Evolutionary conservation across 2,113 vertebrate genomes (phyloP).

Genomic region (Fregata magnificens): DNA sequence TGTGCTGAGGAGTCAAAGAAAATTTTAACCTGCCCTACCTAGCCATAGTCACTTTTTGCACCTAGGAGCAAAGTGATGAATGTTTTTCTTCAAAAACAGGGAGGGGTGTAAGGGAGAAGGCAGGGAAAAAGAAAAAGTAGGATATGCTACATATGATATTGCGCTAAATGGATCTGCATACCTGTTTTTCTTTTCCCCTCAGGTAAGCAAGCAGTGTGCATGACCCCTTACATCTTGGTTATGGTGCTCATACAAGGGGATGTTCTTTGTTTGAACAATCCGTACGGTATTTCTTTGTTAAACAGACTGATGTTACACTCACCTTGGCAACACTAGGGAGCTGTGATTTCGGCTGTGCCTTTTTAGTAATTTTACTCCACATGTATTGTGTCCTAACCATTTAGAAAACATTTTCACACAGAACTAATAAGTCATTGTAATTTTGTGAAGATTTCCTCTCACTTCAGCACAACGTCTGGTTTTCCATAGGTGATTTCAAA

Average conservation of each 20-base stretch:
- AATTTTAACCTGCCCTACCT: slow-evolving; percentile 72
- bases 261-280: not conserved
- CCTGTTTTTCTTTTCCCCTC: not conserved
- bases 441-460: not conserved
- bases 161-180: not conserved
- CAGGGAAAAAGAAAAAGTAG: not conserved
- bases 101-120: not conserved
- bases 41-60: slow-evolving; percentile 34
- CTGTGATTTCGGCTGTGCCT: not conserved
- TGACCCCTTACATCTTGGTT: not conserved
- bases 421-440: not conserved
- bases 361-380: not conserved
- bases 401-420: not conserved
- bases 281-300: not conserved
- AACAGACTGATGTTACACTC: not conserved
- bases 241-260: not conserved
- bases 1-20: slow-evolving; percentile 70
- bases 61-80: slow-evolving; percentile 58
- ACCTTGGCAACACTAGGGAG: not conserved
- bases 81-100: slow-evolving; percentile 16
- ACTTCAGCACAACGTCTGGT: not conserved
- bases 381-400: not conserved
- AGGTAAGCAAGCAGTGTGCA: not conserved
- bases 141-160: not conserved
- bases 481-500: not conserved